phyloP scores from a whole-genome alignment of 1,140 invertebrate genomes.

The Andricus grossulariae region DNA sequence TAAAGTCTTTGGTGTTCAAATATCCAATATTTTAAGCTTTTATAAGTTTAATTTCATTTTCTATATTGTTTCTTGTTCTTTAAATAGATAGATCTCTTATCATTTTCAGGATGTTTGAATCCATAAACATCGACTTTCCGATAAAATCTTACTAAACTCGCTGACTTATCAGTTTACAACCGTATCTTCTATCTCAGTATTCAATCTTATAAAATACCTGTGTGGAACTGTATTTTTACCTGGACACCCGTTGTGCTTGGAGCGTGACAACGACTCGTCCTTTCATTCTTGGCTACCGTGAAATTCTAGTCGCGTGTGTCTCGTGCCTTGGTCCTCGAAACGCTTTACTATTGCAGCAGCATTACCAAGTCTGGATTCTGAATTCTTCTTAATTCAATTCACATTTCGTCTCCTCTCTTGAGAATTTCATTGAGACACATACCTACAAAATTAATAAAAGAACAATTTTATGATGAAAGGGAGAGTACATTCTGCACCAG shows the following conservation, averaged over 20 bases:
- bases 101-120: too few species aligned
- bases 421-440: neutral
- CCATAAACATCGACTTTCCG: too few species aligned
- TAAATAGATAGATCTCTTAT: too few species aligned
- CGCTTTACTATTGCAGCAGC: conserved; percentile 16
- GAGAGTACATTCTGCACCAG: too few species aligned
- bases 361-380: neutral
- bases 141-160: neutral
- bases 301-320: conserved; percentile 50
- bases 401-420: neutral
- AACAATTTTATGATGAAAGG: neutral
- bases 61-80: too few species aligned
- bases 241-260: conserved; percentile 30
- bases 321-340: conserved; percentile 42
- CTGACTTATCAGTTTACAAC: neutral
- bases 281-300: conserved; percentile 35
- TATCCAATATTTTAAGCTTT: too few species aligned
- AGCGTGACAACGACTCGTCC: conserved; percentile 26
- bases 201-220: conserved; percentile 37
- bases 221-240: conserved; percentile 39
- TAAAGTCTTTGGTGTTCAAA: too few species aligned
- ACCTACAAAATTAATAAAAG: conserved; percentile 15
- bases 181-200: neutral
- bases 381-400: neutral
- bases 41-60: too few species aligned